Conservation (phyloP, 2,113 vertebrate genomes). For the Pholis gunnellus region DNA sequence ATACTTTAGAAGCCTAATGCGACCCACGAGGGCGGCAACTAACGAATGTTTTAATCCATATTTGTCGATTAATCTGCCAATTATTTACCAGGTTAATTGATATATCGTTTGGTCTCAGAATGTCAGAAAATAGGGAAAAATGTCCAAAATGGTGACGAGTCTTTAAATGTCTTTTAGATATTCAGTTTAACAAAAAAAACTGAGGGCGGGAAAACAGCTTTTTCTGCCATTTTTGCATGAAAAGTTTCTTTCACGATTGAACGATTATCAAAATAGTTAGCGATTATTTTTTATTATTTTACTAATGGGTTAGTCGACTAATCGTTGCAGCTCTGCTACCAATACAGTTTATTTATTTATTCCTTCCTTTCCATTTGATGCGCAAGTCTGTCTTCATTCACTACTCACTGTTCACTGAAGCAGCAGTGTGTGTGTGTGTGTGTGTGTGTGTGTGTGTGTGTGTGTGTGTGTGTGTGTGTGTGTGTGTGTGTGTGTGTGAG, state of each 20-base stretch:
- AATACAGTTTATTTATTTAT: not conserved
- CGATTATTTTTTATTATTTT: not conserved
- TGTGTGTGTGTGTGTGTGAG: slow-evolving; percentile 15
- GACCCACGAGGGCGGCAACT: not conserved
- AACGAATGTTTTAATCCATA: not conserved
- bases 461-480: slow-evolving; percentile 16
- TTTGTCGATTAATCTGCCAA: not conserved
- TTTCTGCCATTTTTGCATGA: too few species aligned
- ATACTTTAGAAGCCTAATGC: not conserved
- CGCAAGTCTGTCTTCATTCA: slow-evolving; percentile 11
- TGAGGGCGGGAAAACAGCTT: not conserved
- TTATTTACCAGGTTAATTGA: not conserved
- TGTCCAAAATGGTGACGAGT: too few species aligned
- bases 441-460: slow-evolving; percentile 15
- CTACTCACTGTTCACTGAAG: slow-evolving; percentile 40
- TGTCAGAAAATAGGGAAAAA: not conserved
- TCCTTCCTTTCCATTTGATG: slow-evolving; percentile 9
- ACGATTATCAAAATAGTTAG: not conserved
- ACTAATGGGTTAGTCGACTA: not conserved
- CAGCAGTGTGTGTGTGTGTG: slow-evolving; percentile 14
- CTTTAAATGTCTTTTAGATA: not conserved
- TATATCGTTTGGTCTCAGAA: not conserved
- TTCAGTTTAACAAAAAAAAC: not conserved
- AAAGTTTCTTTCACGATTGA: not conserved
- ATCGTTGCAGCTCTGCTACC: not conserved